Evolutionary conservation across 1,140 invertebrate species (phyloP).

Genomic region (Magallana ariakensis): DNA sequence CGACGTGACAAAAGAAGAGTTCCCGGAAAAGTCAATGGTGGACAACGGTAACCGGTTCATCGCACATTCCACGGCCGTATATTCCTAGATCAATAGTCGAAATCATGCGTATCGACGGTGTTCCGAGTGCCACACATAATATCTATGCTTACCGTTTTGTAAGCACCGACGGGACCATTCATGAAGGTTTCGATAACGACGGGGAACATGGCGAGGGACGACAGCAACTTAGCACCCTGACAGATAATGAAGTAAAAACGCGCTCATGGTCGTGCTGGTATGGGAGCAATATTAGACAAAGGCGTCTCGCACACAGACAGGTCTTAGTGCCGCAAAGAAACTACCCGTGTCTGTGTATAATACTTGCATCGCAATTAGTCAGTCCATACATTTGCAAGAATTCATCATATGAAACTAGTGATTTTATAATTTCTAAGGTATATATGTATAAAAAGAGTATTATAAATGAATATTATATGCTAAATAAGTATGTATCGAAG

Average conservation of each 20-base stretch:
- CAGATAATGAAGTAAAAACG: background rate
- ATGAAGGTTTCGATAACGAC: background rate
- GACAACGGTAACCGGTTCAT: background rate
- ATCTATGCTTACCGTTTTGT: background rate
- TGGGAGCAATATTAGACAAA: no score
- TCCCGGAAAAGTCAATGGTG: background rate
- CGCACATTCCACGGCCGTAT: background rate
- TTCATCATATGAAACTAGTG: background rate
- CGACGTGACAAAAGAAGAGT: background rate
- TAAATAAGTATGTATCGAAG: no score
- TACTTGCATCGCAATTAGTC: no score
- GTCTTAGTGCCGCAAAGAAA: no score
- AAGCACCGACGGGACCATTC: background rate
- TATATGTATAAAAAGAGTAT: no score
- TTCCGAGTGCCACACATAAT: background rate
- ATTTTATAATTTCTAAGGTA: background rate
- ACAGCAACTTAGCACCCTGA: background rate
- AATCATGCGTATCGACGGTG: no score
- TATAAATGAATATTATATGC: no score
- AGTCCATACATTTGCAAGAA: no score
- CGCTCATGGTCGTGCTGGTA: background rate
- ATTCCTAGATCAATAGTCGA: background rate
- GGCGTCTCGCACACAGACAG: no score
- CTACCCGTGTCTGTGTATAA: no score
- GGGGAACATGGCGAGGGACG: no score